phyloP scores from a whole-genome alignment of 1,140 invertebrate species.

The Bombus superbus region DNA sequence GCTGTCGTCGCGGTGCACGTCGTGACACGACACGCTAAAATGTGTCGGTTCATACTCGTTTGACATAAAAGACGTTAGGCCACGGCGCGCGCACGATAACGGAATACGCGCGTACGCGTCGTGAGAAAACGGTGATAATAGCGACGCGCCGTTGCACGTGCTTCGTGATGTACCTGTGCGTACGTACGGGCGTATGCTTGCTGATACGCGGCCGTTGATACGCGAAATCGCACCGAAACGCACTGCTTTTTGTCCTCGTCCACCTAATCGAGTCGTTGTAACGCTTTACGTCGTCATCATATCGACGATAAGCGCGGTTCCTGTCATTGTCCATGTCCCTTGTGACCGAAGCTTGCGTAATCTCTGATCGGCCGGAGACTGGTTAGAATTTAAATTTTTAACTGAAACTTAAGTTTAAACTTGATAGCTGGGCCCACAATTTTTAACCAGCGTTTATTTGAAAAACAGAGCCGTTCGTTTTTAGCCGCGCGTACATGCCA shows the following conservation, averaged over 20 bases:
- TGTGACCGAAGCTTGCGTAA: too few species aligned
- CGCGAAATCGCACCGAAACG: too few species aligned
- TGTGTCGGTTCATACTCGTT: constrained; percentile 38
- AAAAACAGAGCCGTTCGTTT: not conserved
- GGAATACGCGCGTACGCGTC: constrained; percentile 39
- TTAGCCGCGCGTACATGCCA: not conserved
- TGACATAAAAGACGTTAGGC: constrained; percentile 49
- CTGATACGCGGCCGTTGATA: constrained; percentile 7
- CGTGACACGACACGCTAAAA: constrained; percentile 29
- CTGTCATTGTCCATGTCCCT: too few species aligned
- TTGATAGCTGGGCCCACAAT: not conserved
- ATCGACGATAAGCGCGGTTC: too few species aligned
- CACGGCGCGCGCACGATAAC: constrained; percentile 53
- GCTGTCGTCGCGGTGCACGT: constrained; percentile 10
- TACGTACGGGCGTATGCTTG: not conserved
- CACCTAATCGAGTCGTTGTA: not conserved
- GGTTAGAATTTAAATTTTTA: not conserved
- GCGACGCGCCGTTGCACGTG: constrained; percentile 43
- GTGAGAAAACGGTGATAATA: constrained; percentile 58
- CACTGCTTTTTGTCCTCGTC: not conserved
- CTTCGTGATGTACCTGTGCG: constrained; percentile 38
- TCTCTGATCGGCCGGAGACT: too few species aligned
- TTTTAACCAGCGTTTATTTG: not conserved
- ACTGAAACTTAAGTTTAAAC: too few species aligned
- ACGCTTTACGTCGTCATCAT: too few species aligned